Conservation (phyloP, 2,888 invertebrate genomes). For the Troides aeacus region DNA sequence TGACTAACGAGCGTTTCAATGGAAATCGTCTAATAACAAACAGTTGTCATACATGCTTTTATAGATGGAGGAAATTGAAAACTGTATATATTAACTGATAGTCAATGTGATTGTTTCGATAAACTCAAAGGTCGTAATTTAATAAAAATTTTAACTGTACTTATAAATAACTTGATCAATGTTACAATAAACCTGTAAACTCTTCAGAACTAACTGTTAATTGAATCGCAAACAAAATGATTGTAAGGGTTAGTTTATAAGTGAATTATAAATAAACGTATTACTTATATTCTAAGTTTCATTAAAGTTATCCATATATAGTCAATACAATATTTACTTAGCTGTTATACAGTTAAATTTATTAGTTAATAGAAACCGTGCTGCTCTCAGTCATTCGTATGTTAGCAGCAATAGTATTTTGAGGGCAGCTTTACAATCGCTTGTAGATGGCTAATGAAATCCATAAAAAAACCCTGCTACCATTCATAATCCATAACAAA, state of each 20-base stretch:
- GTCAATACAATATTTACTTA: too few relatives aligned
- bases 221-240: conserved; percentile 17
- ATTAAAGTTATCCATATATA: too few relatives aligned
- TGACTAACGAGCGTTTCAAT: not conserved
- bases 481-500: too few relatives aligned
- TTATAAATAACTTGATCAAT: conserved; percentile 1
- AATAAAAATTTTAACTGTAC: conserved; percentile 4
- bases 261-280: conserved; percentile 10
- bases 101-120: not conserved
- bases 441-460: too few relatives aligned
- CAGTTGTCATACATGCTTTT: not conserved
- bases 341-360: too few relatives aligned
- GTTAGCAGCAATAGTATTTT: too few relatives aligned
- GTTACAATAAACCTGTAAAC: conserved; percentile 3
- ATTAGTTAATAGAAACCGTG: too few relatives aligned
- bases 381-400: too few relatives aligned
- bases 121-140: conserved; percentile 1
- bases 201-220: conserved; percentile 14
- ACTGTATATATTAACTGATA: not conserved
- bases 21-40: not conserved
- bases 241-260: conserved; percentile 21
- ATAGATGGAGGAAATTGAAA: not conserved
- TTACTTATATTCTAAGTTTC: not conserved
- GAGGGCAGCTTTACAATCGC: too few relatives aligned
- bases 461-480: too few relatives aligned